Percentiles rank a stretch among this genome's conserved stretches.
Evolutionary conservation across 1,140 invertebrate genomes (phyloP).

Genomic region (Plutomurus gul): DNA sequence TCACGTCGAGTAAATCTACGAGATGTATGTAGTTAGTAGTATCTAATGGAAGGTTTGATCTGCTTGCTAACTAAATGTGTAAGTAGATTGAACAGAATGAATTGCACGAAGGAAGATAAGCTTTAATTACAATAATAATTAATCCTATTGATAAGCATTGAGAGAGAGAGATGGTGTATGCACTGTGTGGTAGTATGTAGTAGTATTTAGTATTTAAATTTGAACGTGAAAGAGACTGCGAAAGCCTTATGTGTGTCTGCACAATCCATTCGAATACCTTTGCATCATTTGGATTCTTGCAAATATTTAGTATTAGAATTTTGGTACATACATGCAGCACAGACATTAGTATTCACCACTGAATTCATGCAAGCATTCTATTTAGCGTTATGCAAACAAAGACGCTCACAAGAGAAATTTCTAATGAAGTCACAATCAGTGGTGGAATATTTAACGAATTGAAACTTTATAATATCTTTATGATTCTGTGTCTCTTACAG

Average conservation of each 20-base stretch:
- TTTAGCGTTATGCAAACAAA: too few species aligned
- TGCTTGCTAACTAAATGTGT: background rate
- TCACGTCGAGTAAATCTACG: too few species aligned
- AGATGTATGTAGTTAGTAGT: background rate
- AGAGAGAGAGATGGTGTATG: background rate
- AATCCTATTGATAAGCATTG: background rate
- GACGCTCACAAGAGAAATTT: too few species aligned
- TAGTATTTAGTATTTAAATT: background rate
- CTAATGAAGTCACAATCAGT: too few species aligned
- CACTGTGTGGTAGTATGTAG: background rate
- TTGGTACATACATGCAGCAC: too few species aligned
- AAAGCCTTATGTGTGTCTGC: background rate
- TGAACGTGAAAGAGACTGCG: background rate
- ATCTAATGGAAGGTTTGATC: too few species aligned
- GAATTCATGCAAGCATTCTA: too few species aligned
- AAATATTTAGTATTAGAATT: too few species aligned
- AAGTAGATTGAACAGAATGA: background rate
- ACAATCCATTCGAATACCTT: background rate
- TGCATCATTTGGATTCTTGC: too few species aligned
- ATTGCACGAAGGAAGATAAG: slow-evolving; percentile 8
- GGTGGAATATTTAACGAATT: background rate
- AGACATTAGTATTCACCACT: too few species aligned
- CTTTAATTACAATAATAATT: slow-evolving; percentile 19
- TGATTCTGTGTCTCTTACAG: too few species aligned
- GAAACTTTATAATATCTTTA: background rate